Conservation (phyloP, 2,888 invertebrate species). For the Synanthedon myopaeformis region DNA sequence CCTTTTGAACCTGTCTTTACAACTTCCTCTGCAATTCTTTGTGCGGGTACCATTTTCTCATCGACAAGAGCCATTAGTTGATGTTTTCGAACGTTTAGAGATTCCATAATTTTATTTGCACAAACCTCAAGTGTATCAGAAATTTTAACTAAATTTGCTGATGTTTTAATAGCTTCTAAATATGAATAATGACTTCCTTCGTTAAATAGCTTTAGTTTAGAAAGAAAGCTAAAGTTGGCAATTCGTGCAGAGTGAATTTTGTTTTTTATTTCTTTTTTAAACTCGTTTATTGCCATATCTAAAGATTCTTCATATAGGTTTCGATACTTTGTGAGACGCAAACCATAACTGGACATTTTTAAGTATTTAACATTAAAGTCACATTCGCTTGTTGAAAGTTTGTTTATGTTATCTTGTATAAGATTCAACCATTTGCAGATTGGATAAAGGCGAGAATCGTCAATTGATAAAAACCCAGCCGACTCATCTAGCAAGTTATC, state of each 20-base stretch:
- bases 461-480: constrained; percentile 25
- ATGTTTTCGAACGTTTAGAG: constrained; percentile 25
- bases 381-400: constrained; percentile 17
- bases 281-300: constrained; percentile 19
- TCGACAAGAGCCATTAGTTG: constrained; percentile 33
- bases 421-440: constrained; percentile 27
- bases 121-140: constrained; percentile 41
- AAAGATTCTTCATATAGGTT: constrained; percentile 38
- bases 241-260: constrained; percentile 44
- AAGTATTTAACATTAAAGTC: constrained; percentile 25
- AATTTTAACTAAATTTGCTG: constrained; percentile 23
- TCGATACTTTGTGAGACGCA: constrained; percentile 34
- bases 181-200: constrained; percentile 43
- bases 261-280: constrained; percentile 25
- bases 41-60: constrained; percentile 23
- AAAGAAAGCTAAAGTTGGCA: constrained; percentile 40
- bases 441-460: constrained; percentile 37
- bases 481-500: constrained; percentile 28
- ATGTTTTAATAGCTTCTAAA: constrained; percentile 31
- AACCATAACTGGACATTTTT: constrained; percentile 43
- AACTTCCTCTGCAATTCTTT: constrained; percentile 25
- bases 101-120: constrained; percentile 19
- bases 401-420: constrained; percentile 25
- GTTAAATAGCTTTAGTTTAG: constrained; percentile 30
- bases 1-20: constrained; percentile 18